Percentiles rank a stretch among this genome's conserved stretches.
Evolutionary conservation across 2,797 vertebrate species (phyloP).

Genomic region (Pseudotriccus pelzelni): DNA sequence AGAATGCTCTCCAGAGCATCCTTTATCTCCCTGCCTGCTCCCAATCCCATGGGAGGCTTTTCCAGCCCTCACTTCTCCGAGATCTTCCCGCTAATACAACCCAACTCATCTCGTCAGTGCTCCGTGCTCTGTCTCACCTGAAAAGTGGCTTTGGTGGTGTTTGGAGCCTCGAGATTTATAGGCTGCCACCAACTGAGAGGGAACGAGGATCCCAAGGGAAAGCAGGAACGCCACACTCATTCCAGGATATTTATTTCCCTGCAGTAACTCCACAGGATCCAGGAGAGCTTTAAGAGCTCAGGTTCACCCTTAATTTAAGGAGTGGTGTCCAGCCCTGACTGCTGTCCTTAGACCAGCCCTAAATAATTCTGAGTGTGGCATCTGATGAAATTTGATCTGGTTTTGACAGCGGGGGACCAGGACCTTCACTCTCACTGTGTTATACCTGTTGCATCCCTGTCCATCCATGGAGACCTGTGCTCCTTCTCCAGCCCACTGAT

Average conservation of each 20-base stretch:
- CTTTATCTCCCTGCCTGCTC: neutral
- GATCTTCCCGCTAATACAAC: neutral
- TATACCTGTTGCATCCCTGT: accelerated
- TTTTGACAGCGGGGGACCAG: accelerated
- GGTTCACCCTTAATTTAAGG: neutral
- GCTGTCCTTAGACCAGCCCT: neutral
- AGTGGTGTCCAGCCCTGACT: accelerated
- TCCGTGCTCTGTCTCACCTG: neutral
- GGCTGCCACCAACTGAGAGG: accelerated
- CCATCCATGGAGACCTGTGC: accelerated
- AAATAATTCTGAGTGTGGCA: accelerated
- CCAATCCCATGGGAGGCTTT: neutral
- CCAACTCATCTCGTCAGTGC: neutral
- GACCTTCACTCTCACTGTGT: neutral
- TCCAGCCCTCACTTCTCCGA: neutral
- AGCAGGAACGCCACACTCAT: neutral
- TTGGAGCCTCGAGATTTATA: neutral
- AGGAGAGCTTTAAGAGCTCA: neutral
- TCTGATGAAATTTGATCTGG: neutral
- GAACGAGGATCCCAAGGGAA: neutral
- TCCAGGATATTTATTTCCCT: neutral
- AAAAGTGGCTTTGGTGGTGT: neutral
- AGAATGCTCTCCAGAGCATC: neutral
- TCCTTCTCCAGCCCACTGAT: accelerated
- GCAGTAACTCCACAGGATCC: neutral